Base-by-base conservation (phyloP, 2,797 vertebrate genomes). In the Platyrinchus mystaceus region DNA sequence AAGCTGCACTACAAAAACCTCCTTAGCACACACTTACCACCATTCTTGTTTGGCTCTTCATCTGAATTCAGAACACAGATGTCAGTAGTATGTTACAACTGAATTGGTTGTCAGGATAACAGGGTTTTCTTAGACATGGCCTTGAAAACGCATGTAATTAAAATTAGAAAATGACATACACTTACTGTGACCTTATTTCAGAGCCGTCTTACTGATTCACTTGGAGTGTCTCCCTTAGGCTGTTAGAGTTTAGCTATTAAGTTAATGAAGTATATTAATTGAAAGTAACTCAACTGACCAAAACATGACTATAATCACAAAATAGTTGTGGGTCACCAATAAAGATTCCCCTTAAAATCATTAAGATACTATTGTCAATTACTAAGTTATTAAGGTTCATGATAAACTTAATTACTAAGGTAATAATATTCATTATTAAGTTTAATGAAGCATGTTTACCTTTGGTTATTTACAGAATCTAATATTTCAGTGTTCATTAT, bases 251-350 rank as follows among this genome's bases (percentile, higher is more conserved):
- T 62, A 91, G 34, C 36, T 86, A 36, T 70, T 67, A 79, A 90
- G 27, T 68, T 92, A 87, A 81, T 76, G 34, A 90, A 69, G 20
- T 88, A 12, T 89, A 83, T 92, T 90, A 91, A 84, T 81, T 78
- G 34, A 90, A 84, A 88, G 91, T 69, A 93, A 64, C 41, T 95
- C 63, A 86, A 68, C 76, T 96, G 91, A 73, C 55, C 78, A 81
- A 96, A 93, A 78, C 36, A 68, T 74, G 34, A 62, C 59, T 74
- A 26, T 52, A 86, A 84, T 87, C 75, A 39, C 34, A 87, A 91
- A 89, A 56, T 58, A 87, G n/a, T 75, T 92, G 49, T 85, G 55
- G 70, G 55, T 47, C 55, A 60, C 50, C 2, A 5, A 74, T 7
- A 6, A 87, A 85, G 50, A 56, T 84, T 87, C 26, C 43, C 32